Base-by-base conservation (phyloP, 1,140 invertebrate species). In the Polypedilum pembai region DNA sequence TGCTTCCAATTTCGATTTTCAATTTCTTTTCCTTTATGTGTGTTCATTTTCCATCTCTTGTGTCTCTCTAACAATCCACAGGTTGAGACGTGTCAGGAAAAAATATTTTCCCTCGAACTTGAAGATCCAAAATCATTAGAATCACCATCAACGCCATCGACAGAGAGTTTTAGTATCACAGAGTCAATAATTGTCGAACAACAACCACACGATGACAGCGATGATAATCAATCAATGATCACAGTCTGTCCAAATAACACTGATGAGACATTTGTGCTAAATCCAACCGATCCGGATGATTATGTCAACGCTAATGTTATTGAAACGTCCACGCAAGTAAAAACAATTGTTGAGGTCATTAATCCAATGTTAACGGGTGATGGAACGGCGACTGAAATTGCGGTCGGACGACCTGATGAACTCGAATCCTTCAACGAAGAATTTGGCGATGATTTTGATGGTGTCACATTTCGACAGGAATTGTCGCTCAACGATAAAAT, bases 41-140 rank as follows among this genome's bases (percentile, higher is more conserved):
- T 56, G 24, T 33, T 33, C 24, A 33, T 33, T 33, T 33, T 33
- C 24, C 24, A 33, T 33, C 24, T 33, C 5, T 33, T 56, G n/a
- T 77, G 77, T 77, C 79, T 75, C 74, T 76, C 77, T 77, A 79
- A 76, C 41, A 45, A 76, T 73, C 73, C 76, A 75, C 82, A 94
- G 92, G 91, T 94, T 78, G 92, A 94, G 85, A 94, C 92, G 69
- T 89, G 92, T 73, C 88, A 91, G 83, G 92, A 94, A 83, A 93
- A 93, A 83, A 94, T 94, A 77, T 92, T 94, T 80, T 93, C 92
- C 66, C 82, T 94, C 80, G 92, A 94, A 81, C 81, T 94, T 79
- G 80, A 82, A 75, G 81, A 81, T 76, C 81, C 81, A n/a, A 80
- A 80, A 21, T 21, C 74, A 73, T 73, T 40, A 5, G n/a, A 45